A percentile compares a stretch with the other conserved stretches of the same genome.
These are phyloP conservation scores for Solea senegalensis DNA, from an alignment of 2,113 vertebrate genomes.

Conservation along the genomic window DNA sequence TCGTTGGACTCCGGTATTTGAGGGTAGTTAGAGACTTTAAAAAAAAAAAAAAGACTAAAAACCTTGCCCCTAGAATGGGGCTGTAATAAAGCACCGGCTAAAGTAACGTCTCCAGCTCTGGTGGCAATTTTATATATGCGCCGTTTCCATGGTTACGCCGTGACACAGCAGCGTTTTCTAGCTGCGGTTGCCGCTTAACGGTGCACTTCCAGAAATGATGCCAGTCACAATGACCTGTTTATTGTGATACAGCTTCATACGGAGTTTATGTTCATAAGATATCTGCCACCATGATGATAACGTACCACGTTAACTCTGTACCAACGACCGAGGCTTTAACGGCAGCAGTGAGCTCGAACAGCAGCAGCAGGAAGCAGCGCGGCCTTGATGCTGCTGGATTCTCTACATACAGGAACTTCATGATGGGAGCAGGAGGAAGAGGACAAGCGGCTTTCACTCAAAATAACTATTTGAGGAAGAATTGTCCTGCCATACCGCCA, in stretches of 20 bases:
- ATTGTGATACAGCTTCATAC: background rate
- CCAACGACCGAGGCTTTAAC: slow-evolving; percentile 19
- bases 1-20: too few relatives aligned
- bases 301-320: slow-evolving; percentile 38
- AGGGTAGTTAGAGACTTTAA: too few relatives aligned
- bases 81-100: too few relatives aligned
- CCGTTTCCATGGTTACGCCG: slow-evolving; percentile 60
- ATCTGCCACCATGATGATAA: slow-evolving; percentile 54
- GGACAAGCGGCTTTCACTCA: slow-evolving; percentile 27
- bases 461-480: slow-evolving; percentile 20
- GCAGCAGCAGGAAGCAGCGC: slow-evolving; percentile 3
- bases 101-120: background rate
- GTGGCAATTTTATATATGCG: background rate
- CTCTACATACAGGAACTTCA: slow-evolving; percentile 15
- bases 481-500: slow-evolving; percentile 31
- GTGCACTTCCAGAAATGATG: background rate
- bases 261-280: background rate
- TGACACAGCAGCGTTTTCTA: slow-evolving; percentile 18
- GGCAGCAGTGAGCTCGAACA: slow-evolving; percentile 14
- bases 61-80: too few relatives aligned
- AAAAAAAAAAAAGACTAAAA: too few relatives aligned
- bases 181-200: slow-evolving; percentile 5
- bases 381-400: slow-evolving; percentile 32
- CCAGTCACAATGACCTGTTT: background rate
- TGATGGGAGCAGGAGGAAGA: slow-evolving; percentile 39